phyloP scores from a whole-genome alignment of 1,140 invertebrate genomes.

The Conus betulinus region DNA sequence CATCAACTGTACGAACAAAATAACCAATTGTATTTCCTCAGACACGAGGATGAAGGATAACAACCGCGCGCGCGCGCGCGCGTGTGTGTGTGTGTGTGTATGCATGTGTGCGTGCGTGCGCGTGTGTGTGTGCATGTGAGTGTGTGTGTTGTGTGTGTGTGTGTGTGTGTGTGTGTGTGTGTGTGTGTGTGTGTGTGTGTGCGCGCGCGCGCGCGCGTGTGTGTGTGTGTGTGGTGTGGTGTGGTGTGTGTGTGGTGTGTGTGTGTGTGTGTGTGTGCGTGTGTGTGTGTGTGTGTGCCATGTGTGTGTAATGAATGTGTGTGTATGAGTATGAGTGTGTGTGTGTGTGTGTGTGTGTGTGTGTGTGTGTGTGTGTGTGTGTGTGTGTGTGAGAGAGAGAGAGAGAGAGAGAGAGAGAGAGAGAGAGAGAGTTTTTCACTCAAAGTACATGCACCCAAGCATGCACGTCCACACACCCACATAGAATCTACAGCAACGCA shows the following conservation, averaged over 20 bases:
- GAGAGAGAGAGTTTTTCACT: no score
- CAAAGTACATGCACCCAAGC: no score
- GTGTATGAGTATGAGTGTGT: no score
- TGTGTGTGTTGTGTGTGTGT: conserved; percentile 12
- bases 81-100: neutral
- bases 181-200: conserved; percentile 14
- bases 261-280: neutral
- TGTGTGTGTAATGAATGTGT: conserved; percentile 14
- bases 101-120: neutral
- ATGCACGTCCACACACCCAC: no score
- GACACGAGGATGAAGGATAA: no score
- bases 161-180: neutral
- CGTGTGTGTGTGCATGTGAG: neutral
- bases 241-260: no score
- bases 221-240: neutral
- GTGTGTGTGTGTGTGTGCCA: neutral
- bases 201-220: no score
- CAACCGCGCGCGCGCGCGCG: no score
- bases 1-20: no score
- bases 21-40: no score
- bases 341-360: neutral
- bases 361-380: conserved; percentile 1
- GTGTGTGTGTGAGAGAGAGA: neutral
- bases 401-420: no score
- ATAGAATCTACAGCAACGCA: no score